Evolutionary conservation across 1,140 invertebrate genomes (phyloP), one percentile per base, ranked within the genome.

Genomic region (Diorhabda sublineata): DNA sequence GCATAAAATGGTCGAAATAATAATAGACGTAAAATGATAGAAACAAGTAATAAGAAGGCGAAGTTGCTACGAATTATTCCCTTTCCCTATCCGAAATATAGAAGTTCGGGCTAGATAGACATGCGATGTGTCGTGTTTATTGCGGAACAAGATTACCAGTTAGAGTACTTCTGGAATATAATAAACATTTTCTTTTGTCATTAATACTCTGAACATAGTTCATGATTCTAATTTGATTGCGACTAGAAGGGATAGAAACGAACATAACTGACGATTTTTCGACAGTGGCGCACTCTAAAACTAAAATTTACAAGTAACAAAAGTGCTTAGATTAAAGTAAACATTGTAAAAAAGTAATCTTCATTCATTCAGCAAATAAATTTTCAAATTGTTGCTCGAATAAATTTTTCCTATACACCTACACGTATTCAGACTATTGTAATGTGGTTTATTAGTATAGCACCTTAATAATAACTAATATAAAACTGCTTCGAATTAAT

Each of bases 211-310:
- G 61, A 62, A 62, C 42, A 44, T 62, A 9, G 61, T 45, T 62
- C 61, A 62, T 62, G 61, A 62, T 62, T 62, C 61, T 62, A 62
- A 62, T 62, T 62, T 62, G 61, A 62, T 62, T 62, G 61, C 61
- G 61, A 43, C 42, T 62, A 62, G 44, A 62, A 62, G 43, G 61
- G 43, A 52, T 52, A 52, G n/a, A 52, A 52, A 6, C 47, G 6
- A 52, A 52, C 26, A 26, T 26, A 26, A 26, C 26, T 26, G 26
- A 26, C 26, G 26, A 26, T 6, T 52, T 52, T 52, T 52, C 6
- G 47, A 52, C 47, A 52, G 47, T 52, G 47, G 47, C 47, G 47
- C n/a, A n/a, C 47, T 8, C 47, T 26, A 26, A 26, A 26, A 26
- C 26, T 26, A 26, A 26, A 26, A 26, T 26, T 26, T 26, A 26